These are phyloP conservation scores for Hypsopygia costalis DNA, from an alignment of 2,888 invertebrate genomes.

Conservation along the genomic window DNA sequence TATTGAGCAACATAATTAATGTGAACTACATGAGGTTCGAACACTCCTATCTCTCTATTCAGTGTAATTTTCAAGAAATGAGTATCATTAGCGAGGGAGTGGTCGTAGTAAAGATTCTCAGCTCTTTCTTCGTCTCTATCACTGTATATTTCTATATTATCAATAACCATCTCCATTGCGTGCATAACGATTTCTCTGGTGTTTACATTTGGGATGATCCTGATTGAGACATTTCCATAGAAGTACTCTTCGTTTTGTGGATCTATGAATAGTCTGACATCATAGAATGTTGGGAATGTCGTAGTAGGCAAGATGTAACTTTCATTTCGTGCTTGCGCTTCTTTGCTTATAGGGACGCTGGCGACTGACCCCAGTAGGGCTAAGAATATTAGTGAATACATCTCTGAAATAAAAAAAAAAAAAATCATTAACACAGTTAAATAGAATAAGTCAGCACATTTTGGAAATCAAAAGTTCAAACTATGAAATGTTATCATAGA, in stretches of 20 bases:
- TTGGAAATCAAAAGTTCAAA: no score
- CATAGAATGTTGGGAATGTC: constrained; percentile 76
- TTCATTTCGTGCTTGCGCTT: constrained; percentile 18
- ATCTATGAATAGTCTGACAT: constrained; percentile 66
- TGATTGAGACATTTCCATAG: constrained; percentile 63
- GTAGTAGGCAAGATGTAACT: constrained; percentile 76
- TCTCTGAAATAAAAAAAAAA: constrained; percentile 42
- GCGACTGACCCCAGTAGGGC: constrained; percentile 42
- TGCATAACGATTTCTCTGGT: constrained; percentile 64
- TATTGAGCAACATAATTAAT: constrained; percentile 81
- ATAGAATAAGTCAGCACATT: no score
- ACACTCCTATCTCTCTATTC: constrained; percentile 36
- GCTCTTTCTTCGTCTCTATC: constrained; percentile 18
- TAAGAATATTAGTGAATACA: constrained; percentile 54
- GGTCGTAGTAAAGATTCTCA: constrained; percentile 29
- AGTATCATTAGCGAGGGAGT: constrained; percentile 45
- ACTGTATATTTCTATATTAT: constrained; percentile 29
- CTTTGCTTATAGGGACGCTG: constrained; percentile 31
- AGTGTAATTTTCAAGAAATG: constrained; percentile 74
- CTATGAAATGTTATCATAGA: no score
- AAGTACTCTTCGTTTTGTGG: constrained; percentile 60
- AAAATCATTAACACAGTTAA: no score
- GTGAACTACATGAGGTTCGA: constrained; percentile 63
- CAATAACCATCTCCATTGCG: constrained; percentile 62
- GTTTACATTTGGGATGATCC: constrained; percentile 35